Evolutionary conservation across 2,888 invertebrate species (phyloP), one percentile per base, ranked within the genome.

Genomic region (Agrotis clavis): DNA sequence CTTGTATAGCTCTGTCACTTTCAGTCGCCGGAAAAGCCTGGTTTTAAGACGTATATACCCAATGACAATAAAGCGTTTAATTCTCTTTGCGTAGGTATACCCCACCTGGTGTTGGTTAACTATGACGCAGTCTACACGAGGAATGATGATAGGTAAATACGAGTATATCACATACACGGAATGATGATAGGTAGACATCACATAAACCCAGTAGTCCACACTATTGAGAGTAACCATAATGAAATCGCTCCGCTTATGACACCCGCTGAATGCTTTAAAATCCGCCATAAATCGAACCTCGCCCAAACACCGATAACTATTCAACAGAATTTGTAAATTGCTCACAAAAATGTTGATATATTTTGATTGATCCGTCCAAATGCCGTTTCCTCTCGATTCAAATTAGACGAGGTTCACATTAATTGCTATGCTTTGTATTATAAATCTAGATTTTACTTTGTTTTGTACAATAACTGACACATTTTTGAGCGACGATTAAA

Each of bases 321-420:
- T 79, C 69, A 66, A 73, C 48, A 71, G 81, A 81, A 86, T 87
- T 83, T 65, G 82, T 77, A 86, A 86, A 86, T 87, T 77, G 81
- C 67, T 75, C 62, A 69, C 79, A 86, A 86, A 77, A 85, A 86
- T 79, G 77, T 82, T 71, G 69, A 75, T 70, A 80, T 69, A 73
- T 56, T 79, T 85, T 87, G 90, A 89, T 89, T 85, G 89, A 90
- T 88, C 60, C 82, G 69, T 67, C 73, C 21, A 60, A 74, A 77
- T 25, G 67, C 45, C 50, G 72, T 78, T 85, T 76, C 71, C 66
- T 80, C 73, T 75, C 56, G 59, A 71, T 70, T 18, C 65, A 60
- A 73, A 79, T 70, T 74, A 67, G 61, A 79, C 77, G 60, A 79
- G 79, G 87, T 72, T 79, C 77, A 77, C 14, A 64, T 63, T 82